Percentiles rank a stretch among this genome's conserved stretches.
Evolutionary conservation across 2,888 invertebrate genomes (phyloP).

Genomic region (Ormyrus nitidulus): DNA sequence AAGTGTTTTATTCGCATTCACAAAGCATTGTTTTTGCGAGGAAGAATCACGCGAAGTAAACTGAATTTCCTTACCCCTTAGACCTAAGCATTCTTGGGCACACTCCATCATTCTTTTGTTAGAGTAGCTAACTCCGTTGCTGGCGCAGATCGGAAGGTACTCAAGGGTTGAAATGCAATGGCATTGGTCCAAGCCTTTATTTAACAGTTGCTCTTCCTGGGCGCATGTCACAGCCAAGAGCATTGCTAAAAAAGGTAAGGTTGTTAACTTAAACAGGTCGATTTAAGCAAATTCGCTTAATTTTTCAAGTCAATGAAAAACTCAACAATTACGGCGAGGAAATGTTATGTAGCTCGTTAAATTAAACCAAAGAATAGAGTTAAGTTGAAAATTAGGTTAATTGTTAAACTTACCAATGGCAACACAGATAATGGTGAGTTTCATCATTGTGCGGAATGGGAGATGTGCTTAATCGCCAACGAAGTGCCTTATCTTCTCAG

Average conservation of each 20-base stretch:
- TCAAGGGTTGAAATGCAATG: conserved; percentile 30
- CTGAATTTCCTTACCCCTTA: conserved; percentile 5
- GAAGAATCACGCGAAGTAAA: background rate
- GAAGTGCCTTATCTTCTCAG: conserved; percentile 18
- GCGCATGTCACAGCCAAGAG: too few relatives aligned
- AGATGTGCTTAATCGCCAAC: background rate
- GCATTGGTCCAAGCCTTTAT: conserved; percentile 13
- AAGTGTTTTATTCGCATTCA: too few relatives aligned
- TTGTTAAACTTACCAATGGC: conserved; percentile 27
- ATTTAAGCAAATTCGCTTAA: too few relatives aligned
- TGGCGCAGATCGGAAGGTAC: conserved; percentile 34
- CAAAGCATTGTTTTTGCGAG: too few relatives aligned
- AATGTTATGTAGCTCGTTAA: too few relatives aligned
- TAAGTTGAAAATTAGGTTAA: background rate
- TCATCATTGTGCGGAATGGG: conserved; percentile 35
- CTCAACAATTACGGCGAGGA: too few relatives aligned
- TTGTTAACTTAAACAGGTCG: too few relatives aligned
- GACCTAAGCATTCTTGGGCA: conserved; percentile 29
- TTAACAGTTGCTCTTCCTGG: background rate
- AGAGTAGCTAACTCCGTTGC: conserved; percentile 42
- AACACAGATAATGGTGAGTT: conserved; percentile 22
- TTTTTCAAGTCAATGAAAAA: too few relatives aligned
- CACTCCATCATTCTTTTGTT: conserved; percentile 35
- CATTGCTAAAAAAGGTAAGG: too few relatives aligned
- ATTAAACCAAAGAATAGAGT: too few relatives aligned